Evolutionary conservation across 1,140 invertebrate genomes (phyloP).

Genomic region (Octopus sinensis): DNA sequence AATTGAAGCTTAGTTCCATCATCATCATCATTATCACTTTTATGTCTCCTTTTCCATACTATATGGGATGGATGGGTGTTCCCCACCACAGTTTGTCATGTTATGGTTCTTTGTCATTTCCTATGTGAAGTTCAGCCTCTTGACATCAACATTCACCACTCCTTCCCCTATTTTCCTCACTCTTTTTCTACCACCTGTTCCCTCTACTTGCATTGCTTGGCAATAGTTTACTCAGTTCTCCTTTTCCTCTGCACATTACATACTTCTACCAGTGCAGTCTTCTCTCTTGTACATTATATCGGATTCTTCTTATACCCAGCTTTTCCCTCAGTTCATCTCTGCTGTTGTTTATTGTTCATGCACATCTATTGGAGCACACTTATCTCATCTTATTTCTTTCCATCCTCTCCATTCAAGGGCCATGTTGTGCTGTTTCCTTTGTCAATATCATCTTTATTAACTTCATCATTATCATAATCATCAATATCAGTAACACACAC

Average conservation of each 20-base stretch:
- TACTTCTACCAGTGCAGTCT: too few relatives aligned
- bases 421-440: background rate
- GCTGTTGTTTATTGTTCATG: background rate
- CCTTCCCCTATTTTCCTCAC: too few relatives aligned
- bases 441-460: too few relatives aligned
- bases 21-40: background rate
- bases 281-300: too few relatives aligned
- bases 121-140: background rate
- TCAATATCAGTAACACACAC: background rate
- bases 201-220: too few relatives aligned
- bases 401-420: background rate
- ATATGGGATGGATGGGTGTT: too few relatives aligned
- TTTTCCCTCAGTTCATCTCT: background rate
- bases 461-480: too few relatives aligned
- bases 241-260: too few relatives aligned
- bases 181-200: too few relatives aligned
- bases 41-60: background rate
- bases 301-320: too few relatives aligned
- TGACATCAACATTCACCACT: background rate
- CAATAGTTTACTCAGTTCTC: too few relatives aligned
- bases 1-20: background rate
- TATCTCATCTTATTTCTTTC: background rate
- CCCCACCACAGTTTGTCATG: background rate
- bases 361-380: background rate
- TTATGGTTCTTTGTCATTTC: background rate